Evolutionary conservation across 2,113 vertebrate species (phyloP), one percentile per base, ranked within the genome.

Genomic region (Motacilla alba): DNA sequence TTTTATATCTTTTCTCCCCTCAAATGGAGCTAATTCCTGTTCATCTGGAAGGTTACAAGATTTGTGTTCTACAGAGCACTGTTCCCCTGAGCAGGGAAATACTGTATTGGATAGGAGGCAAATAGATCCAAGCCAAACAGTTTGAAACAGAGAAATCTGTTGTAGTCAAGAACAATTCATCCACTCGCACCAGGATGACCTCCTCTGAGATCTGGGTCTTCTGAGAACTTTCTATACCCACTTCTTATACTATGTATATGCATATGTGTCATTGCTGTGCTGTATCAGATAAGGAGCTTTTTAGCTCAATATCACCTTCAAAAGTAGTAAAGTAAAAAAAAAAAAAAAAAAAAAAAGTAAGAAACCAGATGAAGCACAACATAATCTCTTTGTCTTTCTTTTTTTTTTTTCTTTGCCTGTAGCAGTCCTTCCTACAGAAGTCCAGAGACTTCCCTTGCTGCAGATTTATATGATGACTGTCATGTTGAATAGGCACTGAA

Each of bases 31-130:
- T 50, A 66, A 37, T 56, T 91, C 27, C 60, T 76, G 16, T 33
- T 87, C 26, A 49, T 44, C 27, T 79, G 58, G 35, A 87, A 84
- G 6, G 13, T 31, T 72, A 8, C 6, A 67, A 26, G 11, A 19
- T 37, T 93, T 91, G 47, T 73, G 13, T 55, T 79, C 49, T 60
- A 52, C 18, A n/a, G 17, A 68, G 31, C 35, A 33, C 43, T 49
- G 53, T 41, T 87, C 52, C 0, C 0, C 44, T 39, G 43, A 62
- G 17, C 0, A 0, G 13, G 28, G 39, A 27, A 47, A 62, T 26
- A 21, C 3, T 6, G 1, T 37, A 19, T 39, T 56, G 30, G 41
- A 15, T 76, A 35, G 19, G 35, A 62, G 15, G 33, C 44, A 69
- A 69, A 50, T 27, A 37, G 15, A 41, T 49, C 39, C 28, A 66